Percentiles rank a stretch among this genome's conserved stretches.
phyloP scores from a whole-genome alignment of 2,113 vertebrate genomes.

The Cathartes aura region DNA sequence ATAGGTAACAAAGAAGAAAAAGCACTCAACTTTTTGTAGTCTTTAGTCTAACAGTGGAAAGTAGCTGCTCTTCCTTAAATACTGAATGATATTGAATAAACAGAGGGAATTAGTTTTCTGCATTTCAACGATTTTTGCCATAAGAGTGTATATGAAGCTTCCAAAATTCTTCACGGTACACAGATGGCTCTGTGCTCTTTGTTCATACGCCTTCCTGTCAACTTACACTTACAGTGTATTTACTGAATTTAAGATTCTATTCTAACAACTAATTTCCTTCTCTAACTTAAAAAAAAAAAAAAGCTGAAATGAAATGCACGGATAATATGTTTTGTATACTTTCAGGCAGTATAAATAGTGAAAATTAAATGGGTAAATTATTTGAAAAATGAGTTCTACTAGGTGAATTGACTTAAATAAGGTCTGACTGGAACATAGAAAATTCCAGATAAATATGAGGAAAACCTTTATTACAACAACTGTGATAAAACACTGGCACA shows the following conservation, averaged over 20 bases:
- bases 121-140: background rate
- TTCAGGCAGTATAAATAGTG: background rate
- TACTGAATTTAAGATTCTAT: background rate
- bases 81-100: background rate
- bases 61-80: background rate
- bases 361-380: background rate
- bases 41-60: background rate
- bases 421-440: background rate
- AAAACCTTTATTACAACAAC: background rate
- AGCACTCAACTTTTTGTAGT: background rate
- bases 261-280: background rate
- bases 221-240: background rate
- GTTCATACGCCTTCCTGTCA: background rate
- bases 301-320: background rate
- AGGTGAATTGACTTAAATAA: background rate
- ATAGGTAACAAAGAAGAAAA: background rate
- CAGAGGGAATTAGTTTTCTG: background rate
- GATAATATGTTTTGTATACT: background rate
- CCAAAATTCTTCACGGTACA: background rate
- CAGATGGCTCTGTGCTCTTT: background rate
- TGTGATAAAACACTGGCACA: background rate
- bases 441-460: background rate
- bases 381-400: background rate
- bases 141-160: background rate
- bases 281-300: background rate